Evolutionary conservation across 2,797 vertebrate genomes (phyloP), one percentile per base, ranked within the genome.

Genomic region (Linurgus olivaceus): DNA sequence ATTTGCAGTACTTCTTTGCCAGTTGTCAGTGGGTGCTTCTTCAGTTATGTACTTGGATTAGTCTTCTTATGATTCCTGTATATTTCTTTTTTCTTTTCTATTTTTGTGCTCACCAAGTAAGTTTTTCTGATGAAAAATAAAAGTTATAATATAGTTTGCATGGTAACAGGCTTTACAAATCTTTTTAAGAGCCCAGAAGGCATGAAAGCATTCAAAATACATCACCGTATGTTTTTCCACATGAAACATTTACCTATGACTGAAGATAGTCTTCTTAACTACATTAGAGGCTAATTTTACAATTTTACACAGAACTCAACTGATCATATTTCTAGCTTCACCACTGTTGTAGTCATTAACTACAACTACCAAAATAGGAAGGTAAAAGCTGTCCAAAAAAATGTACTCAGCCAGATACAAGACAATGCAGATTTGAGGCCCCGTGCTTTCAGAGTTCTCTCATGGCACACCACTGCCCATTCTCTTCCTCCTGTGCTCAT

Each of bases 391-490:
- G 9, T 50, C 7, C 57, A 81, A 54, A 23, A 48, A 62, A 73
- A 38, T 5, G 1, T 17, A 11, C 44, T 51, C 33, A 54, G 24
- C 3, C 17, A 73, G 23, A 51, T 12, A 28, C 7, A 70, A n/a
- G 19, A 29, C 0, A 0, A 23, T 25, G 40, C 3, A 4, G 37
- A 62, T 79, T 44, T 62, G 31, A 2, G 2, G 20, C 3, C 4
- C 3, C 0, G 1, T 62, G 28, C 5, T 58, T 77, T 58, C 17
- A 59, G 18, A 66, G 18, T 4, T 81, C 63, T 59, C 28, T 33
- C 6, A 17, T 5, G 25, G 6, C 25, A 62, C 12, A 67, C 1
- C 28, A 33, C 13, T 63, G 37, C 10, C 12, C 17, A 5, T 85
- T 63, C 11, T 83, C 17, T 59, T 79, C 23, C 19, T 55, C 9